phyloP scores from a whole-genome alignment of 2,888 invertebrate species.

The Euspilapteryx auroguttella region DNA sequence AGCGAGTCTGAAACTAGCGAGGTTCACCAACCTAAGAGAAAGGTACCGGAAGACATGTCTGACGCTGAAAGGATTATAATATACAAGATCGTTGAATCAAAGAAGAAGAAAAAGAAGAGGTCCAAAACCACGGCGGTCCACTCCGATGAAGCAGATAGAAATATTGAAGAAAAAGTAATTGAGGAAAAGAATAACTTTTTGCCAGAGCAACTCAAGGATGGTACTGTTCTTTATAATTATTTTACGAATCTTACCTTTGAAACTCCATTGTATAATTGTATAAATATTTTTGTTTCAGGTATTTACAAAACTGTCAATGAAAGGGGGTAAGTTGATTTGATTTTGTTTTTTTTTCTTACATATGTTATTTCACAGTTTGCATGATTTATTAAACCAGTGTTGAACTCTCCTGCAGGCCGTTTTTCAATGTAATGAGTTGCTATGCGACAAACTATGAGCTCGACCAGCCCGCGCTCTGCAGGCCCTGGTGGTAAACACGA shows the following conservation, averaged over 20 bases:
- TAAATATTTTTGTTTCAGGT: constrained; percentile 19
- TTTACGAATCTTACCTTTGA: neutral
- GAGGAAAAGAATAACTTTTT: no score
- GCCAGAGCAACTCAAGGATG: constrained; percentile 21
- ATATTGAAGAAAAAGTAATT: no score
- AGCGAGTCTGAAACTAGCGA: no score
- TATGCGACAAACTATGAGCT: constrained; percentile 32
- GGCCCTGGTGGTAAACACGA: constrained; percentile 40
- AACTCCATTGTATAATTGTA: neutral
- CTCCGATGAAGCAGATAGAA: no score
- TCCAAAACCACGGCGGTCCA: no score
- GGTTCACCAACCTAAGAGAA: no score
- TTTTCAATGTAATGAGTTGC: constrained; percentile 32
- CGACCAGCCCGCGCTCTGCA: constrained; percentile 23
- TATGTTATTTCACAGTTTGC: no score
- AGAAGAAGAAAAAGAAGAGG: constrained; percentile 17
- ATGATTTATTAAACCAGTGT: no score
- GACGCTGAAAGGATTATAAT: constrained; percentile 43
- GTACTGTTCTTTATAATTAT: constrained; percentile 11
- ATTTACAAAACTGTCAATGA: constrained; percentile 29
- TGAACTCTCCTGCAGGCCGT: no score
- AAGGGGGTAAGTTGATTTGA: constrained; percentile 35
- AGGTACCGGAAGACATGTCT: constrained; percentile 13
- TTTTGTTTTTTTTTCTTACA: no score
- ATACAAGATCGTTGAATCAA: constrained; percentile 37